Conservation (phyloP, 2,113 vertebrate genomes). For the Brachyistius frenatus region DNA sequence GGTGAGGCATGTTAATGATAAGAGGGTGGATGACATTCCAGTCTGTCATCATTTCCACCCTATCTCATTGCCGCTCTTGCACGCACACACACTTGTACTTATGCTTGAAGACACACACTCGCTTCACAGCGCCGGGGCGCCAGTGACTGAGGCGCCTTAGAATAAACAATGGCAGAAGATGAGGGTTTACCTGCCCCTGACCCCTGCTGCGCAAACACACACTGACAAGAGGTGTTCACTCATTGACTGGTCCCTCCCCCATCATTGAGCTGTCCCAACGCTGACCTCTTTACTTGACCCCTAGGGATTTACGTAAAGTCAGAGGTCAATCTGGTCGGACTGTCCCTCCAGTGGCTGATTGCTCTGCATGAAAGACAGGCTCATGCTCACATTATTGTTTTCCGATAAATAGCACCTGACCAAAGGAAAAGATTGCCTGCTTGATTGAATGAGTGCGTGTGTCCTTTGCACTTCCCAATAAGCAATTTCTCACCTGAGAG, state of each 20-base stretch:
- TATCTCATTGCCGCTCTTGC: conserved; percentile 63
- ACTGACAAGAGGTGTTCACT: conserved; percentile 65
- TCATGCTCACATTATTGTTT: conserved; percentile 65
- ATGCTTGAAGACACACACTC: conserved; percentile 42
- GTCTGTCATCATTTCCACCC: conserved; percentile 76
- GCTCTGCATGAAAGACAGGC: conserved; percentile 55
- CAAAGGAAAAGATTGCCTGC: conserved; percentile 41
- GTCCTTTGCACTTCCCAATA: conserved; percentile 38
- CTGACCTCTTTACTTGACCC: conserved; percentile 75
- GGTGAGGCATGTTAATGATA: conserved; percentile 78
- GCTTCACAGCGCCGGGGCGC: conserved; percentile 41
- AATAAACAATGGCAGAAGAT: conserved; percentile 69
- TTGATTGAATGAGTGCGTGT: conserved; percentile 39
- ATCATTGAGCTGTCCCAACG: conserved; percentile 57
- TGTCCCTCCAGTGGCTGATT: conserved; percentile 57
- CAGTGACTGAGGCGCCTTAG: conserved; percentile 60
- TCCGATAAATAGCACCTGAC: conserved; percentile 64
- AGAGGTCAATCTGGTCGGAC: conserved; percentile 75
- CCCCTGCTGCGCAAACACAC: conserved; percentile 43
- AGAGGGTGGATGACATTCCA: conserved; percentile 81
- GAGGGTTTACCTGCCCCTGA: conserved; percentile 77
- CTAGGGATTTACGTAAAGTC: conserved; percentile 66
- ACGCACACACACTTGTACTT: conserved; percentile 23
- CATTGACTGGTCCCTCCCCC: conserved; percentile 56
- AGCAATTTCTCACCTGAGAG: conserved; percentile 46